Evolutionary conservation across 2,888 invertebrate species (phyloP), one percentile per base, ranked within the genome.

Genomic region (Shargacucullia verbasci): DNA sequence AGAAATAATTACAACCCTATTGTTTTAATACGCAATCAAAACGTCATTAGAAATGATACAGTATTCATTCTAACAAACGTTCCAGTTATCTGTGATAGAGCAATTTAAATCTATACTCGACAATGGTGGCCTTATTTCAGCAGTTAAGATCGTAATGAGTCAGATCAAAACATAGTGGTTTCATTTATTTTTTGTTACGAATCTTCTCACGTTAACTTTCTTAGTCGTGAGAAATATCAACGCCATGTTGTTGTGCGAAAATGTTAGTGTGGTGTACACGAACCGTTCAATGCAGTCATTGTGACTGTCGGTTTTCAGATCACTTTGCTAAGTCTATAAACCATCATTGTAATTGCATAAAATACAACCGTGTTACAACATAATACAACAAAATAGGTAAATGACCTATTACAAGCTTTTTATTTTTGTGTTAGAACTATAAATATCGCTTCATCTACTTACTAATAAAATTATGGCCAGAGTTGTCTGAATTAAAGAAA

Each of bases 151-250:
- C 44, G 50, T 64, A 62, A 60, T 53, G 46, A 59, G 44, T 46
- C 9, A 6, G 29, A 33, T 47, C 58, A 59, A 53, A 70, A 48
- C 43, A 52, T 46, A 59, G 53, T 46, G 33, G 44, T 65, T 47
- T 69, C 53, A 66, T 53, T 58, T 61, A 34, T 47, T 66, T 73
- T 59, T 64, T 67, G 62, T 29, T 60, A 57, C 20, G 6, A 20
- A 52, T 46, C 53, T 84, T 87, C 88, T 80, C 87, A 87, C 85
- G 84, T 81, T 29, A 79, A 85, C 87, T 88, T 87, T 88, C 85
- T 76, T 79, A 73, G 70, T 77, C 87, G 86, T 88, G 87, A 74
- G 87, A 88, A 84, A 59, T 47, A 40, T 47, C 73, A 73, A 59
- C 58, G 57, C 55, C 66, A 70, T 59, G 68, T 76, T 73, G 53